phyloP scores from a whole-genome alignment of 2,797 vertebrate species.

The Hirundo rustica region DNA sequence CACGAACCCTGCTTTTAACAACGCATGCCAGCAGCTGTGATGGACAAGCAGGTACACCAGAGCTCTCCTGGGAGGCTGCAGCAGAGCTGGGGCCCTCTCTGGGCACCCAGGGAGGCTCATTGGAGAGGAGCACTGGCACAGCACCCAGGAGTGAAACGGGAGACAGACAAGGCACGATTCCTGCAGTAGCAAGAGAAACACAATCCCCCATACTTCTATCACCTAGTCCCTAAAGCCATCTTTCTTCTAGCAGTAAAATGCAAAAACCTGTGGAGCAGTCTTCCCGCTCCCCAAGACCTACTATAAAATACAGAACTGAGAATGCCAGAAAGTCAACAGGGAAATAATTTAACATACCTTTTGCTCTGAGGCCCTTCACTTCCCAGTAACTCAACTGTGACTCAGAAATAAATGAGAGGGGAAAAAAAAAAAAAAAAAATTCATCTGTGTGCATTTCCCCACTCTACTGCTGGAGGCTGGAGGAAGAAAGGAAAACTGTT shows the following conservation, averaged over 20 bases:
- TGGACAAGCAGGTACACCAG: background rate
- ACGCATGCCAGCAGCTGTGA: background rate
- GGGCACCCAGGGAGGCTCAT: background rate
- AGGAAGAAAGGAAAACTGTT: background rate
- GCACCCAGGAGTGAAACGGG: constrained; percentile 36
- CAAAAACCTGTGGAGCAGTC: background rate
- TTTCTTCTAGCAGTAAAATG: constrained; percentile 10
- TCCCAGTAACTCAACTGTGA: background rate
- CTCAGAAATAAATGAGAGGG: background rate
- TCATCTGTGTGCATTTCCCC: fast-evolving
- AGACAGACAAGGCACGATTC: constrained; percentile 51
- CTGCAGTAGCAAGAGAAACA: constrained; percentile 64
- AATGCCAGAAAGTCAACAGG: background rate
- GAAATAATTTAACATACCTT: background rate
- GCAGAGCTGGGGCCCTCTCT: background rate
- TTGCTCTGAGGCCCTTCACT: background rate
- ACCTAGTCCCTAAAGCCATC: constrained; percentile 7
- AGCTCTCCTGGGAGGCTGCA: background rate
- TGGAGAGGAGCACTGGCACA: background rate
- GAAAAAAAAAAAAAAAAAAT: background rate
- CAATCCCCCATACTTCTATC: constrained; percentile 16
- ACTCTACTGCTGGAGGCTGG: background rate
- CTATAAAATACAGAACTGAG: constrained; percentile 12
- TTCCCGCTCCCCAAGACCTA: background rate
- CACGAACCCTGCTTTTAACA: background rate